phyloP scores from a whole-genome alignment of 2,113 vertebrate genomes.

The Oostethus manadensis region DNA sequence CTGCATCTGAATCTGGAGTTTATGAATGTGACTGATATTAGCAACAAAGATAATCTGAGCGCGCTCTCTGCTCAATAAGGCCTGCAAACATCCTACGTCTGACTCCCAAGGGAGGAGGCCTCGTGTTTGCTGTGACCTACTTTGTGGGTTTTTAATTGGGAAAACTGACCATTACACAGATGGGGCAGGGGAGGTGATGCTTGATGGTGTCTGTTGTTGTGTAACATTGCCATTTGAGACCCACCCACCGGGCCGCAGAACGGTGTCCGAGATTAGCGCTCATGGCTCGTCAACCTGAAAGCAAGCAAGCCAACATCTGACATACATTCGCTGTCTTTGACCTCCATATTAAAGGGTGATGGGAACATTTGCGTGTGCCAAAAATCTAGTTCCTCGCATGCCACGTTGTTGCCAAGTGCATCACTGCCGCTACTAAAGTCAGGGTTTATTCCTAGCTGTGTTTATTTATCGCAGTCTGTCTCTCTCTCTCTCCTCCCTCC shows the following conservation, averaged over 20 bases:
- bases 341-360: not conserved
- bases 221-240: constrained; percentile 47
- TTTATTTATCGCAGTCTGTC: constrained; percentile 43
- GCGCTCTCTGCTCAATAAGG: not conserved
- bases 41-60: not conserved
- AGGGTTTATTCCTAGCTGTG: constrained; percentile 52
- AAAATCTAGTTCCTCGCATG: constrained; percentile 6
- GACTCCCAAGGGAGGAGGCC: constrained; percentile 5
- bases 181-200: constrained; percentile 29
- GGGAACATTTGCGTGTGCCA: not conserved
- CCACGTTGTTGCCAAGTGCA: constrained; percentile 10
- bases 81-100: constrained; percentile 17
- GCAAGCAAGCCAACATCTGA: not conserved
- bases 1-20: not conserved
- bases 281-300: constrained; percentile 5
- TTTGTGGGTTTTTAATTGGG: constrained; percentile 51
- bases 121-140: constrained; percentile 47
- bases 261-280: constrained; percentile 6
- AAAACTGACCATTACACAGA: constrained; percentile 36
- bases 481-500: constrained; percentile 46
- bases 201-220: constrained; percentile 35
- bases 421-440: constrained; percentile 29
- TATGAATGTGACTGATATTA: not conserved
- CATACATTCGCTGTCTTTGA: constrained; percentile 14
- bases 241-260: constrained; percentile 4